Conservation (phyloP, 1,140 invertebrate species). For the Hycleus phaleratus region DNA sequence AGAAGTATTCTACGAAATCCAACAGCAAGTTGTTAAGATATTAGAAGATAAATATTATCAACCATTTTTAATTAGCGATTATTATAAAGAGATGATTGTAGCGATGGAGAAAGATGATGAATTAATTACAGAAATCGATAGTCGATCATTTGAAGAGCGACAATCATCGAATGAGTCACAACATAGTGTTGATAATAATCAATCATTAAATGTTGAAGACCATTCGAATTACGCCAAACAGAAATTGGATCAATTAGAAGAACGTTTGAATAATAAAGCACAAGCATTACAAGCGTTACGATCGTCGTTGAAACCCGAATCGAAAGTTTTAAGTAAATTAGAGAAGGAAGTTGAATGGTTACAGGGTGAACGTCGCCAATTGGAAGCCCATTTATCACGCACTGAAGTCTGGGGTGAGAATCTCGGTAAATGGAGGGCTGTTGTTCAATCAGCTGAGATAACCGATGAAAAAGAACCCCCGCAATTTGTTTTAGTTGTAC, state of each 20-base stretch:
- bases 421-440: constrained; percentile 75
- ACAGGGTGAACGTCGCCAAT: constrained; percentile 63
- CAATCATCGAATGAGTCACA: constrained; percentile 46
- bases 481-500: constrained; percentile 75
- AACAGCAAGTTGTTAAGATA: constrained; percentile 66
- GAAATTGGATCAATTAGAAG: constrained; percentile 73
- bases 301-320: constrained; percentile 67
- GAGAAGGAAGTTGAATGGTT: constrained; percentile 76
- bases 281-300: constrained; percentile 72
- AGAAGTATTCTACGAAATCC: constrained; percentile 82
- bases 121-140: constrained; percentile 32
- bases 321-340: constrained; percentile 64
- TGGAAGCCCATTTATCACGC: constrained; percentile 76
- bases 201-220: constrained; percentile 55
- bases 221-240: constrained; percentile 76
- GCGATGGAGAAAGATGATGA: constrained; percentile 62
- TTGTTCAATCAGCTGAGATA: constrained; percentile 71
- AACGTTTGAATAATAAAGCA: constrained; percentile 69
- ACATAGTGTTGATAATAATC: constrained; percentile 42
- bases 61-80: constrained; percentile 77
- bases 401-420: constrained; percentile 86
- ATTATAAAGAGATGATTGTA: constrained; percentile 69
- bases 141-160: constrained; percentile 44
- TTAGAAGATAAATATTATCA: constrained; percentile 84
- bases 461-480: constrained; percentile 71